Conservation (phyloP, 2,888 invertebrate genomes). For the Tachystola acroxantha region DNA sequence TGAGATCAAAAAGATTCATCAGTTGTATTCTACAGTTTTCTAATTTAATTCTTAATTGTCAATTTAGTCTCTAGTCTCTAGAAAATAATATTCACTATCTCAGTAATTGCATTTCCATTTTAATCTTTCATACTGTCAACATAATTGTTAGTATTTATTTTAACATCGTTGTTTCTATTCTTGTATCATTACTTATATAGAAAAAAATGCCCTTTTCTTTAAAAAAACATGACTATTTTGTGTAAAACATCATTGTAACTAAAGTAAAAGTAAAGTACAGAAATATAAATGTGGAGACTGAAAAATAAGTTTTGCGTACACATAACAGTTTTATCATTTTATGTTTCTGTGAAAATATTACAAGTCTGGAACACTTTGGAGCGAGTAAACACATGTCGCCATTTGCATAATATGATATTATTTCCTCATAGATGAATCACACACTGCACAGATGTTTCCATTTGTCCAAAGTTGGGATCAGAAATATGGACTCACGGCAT, state of each 20-base stretch:
- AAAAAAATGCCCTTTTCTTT: constrained; percentile 12
- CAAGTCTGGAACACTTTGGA: too few relatives aligned
- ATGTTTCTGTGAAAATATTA: constrained; percentile 20
- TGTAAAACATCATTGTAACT: too few relatives aligned
- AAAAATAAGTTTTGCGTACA: constrained; percentile 27
- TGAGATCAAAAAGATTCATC: background rate
- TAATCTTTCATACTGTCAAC: constrained; percentile 7
- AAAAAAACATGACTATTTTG: too few relatives aligned
- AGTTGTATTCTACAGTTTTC: background rate
- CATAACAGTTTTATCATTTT: constrained; percentile 28
- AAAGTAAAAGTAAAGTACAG: constrained; percentile 10
- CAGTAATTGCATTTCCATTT: constrained; percentile 7
- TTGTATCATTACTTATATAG: constrained; percentile 1
- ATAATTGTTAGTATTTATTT: constrained; percentile 4
- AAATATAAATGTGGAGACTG: constrained; percentile 24
- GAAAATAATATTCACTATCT: constrained; percentile 1
- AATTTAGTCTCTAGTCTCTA: constrained; percentile 4
- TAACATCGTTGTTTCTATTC: background rate
- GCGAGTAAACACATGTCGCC: constrained; percentile 9
- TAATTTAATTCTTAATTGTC: constrained; percentile 4
- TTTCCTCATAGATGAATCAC: too few relatives aligned
- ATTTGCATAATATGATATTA: too few relatives aligned
- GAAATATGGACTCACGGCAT: too few relatives aligned
- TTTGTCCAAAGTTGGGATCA: too few relatives aligned
- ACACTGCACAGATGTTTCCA: too few relatives aligned